phyloP scores from a whole-genome alignment of 2,888 invertebrate genomes.

The Apamea sordens region DNA sequence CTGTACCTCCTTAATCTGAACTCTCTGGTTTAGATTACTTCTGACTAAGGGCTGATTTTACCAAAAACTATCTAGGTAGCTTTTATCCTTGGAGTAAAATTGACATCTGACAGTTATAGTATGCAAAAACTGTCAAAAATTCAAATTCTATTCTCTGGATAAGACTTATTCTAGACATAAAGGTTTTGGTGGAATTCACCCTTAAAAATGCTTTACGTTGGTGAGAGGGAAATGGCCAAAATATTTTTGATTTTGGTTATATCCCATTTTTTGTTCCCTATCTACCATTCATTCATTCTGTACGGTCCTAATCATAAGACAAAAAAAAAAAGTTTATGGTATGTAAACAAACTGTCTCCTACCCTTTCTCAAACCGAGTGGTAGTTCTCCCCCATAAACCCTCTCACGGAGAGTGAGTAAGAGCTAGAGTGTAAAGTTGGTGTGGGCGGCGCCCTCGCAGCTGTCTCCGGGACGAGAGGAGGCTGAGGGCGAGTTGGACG shows the following conservation, averaged over 20 bases:
- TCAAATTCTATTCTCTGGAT: neutral
- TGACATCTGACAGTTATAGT: neutral
- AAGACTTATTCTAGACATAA: neutral
- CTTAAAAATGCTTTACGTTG: neutral
- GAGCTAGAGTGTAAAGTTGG: slow-evolving; percentile 68
- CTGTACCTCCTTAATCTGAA: neutral
- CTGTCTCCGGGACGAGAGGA: slow-evolving; percentile 96
- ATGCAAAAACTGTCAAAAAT: neutral
- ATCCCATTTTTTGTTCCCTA: neutral
- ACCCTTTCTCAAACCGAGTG: slow-evolving; percentile 1
- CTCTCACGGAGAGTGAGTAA: slow-evolving; percentile 56
- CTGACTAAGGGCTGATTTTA: neutral
- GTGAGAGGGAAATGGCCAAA: neutral
- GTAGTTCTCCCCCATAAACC: slow-evolving; percentile 9
- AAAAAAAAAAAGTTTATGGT: neutral
- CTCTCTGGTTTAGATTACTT: neutral
- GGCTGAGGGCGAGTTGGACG: slow-evolving; percentile 96
- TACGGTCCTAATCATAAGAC: too few relatives aligned
- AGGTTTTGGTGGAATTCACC: neutral
- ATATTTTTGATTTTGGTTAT: neutral
- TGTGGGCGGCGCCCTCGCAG: slow-evolving; percentile 84
- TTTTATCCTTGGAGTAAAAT: neutral
- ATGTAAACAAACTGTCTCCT: neutral
- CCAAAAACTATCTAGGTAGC: neutral
- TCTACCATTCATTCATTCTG: neutral